These are phyloP conservation scores for Crotophaga sulcirostris DNA, from an alignment of 2,113 vertebrate genomes.

Conservation along the genomic window DNA sequence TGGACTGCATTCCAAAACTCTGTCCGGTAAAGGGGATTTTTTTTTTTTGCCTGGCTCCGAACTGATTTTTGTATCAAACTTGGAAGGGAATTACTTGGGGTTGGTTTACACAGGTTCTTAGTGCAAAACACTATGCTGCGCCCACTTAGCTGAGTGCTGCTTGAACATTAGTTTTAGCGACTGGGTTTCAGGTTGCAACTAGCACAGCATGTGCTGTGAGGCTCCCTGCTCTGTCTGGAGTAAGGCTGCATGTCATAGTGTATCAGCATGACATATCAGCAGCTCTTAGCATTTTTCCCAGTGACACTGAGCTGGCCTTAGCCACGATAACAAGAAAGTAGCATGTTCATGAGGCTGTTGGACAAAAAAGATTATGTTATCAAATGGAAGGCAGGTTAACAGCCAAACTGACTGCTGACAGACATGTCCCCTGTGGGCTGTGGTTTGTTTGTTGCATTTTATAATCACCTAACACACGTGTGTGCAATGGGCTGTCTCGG, in stretches of 20 bases:
- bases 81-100: neutral
- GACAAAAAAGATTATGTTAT: neutral
- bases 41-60: neutral
- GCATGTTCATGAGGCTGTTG: neutral
- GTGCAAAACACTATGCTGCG: neutral
- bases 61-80: neutral
- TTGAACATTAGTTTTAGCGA: neutral
- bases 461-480: neutral
- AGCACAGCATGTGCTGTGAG: neutral
- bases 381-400: neutral
- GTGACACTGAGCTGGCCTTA: neutral
- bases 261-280: neutral
- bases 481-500: neutral
- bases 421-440: neutral
- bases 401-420: neutral
- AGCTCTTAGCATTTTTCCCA: neutral
- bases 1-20: conserved; percentile 96
- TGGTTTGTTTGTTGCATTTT: neutral
- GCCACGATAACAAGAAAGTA: neutral
- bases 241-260: neutral
- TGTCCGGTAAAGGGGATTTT: conserved; percentile 77
- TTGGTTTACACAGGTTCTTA: neutral
- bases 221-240: neutral
- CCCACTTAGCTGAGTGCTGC: neutral
- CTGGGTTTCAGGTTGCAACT: conserved; percentile 6